Evolutionary conservation across 2,797 vertebrate species (phyloP).

Genomic region (Monodelphis domestica): DNA sequence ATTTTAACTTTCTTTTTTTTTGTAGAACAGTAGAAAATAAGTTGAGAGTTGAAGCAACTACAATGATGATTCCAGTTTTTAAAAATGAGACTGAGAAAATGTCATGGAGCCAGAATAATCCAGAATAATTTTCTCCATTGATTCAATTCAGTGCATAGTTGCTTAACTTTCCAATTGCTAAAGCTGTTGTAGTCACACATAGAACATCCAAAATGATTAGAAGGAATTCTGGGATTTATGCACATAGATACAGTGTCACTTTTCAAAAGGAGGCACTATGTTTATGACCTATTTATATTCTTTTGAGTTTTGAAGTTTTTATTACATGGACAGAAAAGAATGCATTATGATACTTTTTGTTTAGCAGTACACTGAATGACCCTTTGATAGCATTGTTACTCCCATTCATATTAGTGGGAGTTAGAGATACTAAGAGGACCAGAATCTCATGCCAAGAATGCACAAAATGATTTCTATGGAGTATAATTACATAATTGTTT

Average conservation of each 20-base stretch:
- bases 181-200: slow-evolving; percentile 68
- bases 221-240: slow-evolving; percentile 69
- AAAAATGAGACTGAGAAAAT: slow-evolving; percentile 65
- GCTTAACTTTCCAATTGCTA: slow-evolving; percentile 70
- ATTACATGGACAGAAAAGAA: slow-evolving; percentile 70
- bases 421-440: slow-evolving; percentile 59
- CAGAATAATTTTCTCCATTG: slow-evolving; percentile 75
- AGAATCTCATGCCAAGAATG: slow-evolving; percentile 66
- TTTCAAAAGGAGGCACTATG: slow-evolving; percentile 71
- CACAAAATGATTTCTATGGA: slow-evolving; percentile 63
- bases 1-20: slow-evolving; percentile 29
- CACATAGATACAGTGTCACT: slow-evolving; percentile 65
- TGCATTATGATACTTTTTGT: slow-evolving; percentile 57
- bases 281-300: slow-evolving; percentile 75
- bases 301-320: slow-evolving; percentile 61
- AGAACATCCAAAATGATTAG: slow-evolving; percentile 71
- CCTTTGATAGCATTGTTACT: slow-evolving; percentile 65
- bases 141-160: slow-evolving; percentile 69
- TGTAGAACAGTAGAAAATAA: slow-evolving; percentile 20
- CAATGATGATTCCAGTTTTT: slow-evolving; percentile 60
- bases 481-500: slow-evolving; percentile 71
- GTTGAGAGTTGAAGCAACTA: slow-evolving; percentile 7
- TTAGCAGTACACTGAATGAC: slow-evolving; percentile 53
- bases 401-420: slow-evolving; percentile 58
- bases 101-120: slow-evolving; percentile 60